Evolutionary conservation across 2,888 invertebrate species (phyloP), one percentile per base, ranked within the genome.

Genomic region (Sthenelais limicola): DNA sequence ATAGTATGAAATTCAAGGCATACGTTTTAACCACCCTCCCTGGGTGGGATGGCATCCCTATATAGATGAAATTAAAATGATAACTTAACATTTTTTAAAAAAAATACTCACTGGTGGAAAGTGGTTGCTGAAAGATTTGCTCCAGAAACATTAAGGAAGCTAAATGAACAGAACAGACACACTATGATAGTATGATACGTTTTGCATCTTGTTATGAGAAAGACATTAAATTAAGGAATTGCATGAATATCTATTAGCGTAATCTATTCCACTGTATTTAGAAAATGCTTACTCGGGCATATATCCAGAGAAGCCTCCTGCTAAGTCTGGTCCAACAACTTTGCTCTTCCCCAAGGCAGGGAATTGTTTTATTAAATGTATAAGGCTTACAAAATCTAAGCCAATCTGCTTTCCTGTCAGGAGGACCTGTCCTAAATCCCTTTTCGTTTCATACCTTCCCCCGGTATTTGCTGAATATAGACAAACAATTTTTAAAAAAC

Each of bases 291-390:
- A 68, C 68, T 52, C 68, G 4, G 33, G 68, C 32, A 68, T 12
- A 28, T 51, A 32, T 3, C n/a, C 7, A 12, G 47, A 24, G 1
- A 68, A 52, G 24, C 48, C 51, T 4, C 21, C 33, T 1, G 18
- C 1, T 9, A 74, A 67, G 47, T 78, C 79, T 18, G 79, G 76
- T 7, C 79, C 79, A 9, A 78, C 75, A n/a, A 79, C 30, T 28
- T 28, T 33, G 54, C 75, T 75, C 9, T 33, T 30, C 7, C 32
- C 26, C 54, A 78, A 56, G 30, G 30, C n/a, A 21, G 73, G 72
- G 56, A 70, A 76, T 7, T 49, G 28, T 0, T 52, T 51, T 24
- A 77, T 49, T 15, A 78, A 38, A 12, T 62, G 24, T 15, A 73
- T 52, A 15, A 78, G 68, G 12, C 35, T 72, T 18, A 62, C 26